Base-by-base conservation (phyloP, 2,888 invertebrate genomes). In the Chaetogeoica ovagalla region DNA sequence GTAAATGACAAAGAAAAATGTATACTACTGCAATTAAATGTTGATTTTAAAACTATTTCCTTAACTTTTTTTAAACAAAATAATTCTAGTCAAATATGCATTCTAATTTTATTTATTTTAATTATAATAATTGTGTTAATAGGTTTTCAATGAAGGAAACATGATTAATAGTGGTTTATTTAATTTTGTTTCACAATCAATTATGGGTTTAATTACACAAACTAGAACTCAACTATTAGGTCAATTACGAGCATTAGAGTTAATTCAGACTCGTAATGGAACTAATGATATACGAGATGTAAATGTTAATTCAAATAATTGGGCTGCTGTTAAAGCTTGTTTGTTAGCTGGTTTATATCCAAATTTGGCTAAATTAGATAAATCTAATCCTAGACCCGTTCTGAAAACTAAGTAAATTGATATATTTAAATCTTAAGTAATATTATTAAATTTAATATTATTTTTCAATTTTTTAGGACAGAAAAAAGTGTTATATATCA, bases 311-410 rank as follows among this genome's bases (percentile, higher is more conserved):
- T 92, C 94, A 0, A 91, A 93, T 84, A 92, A 93, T 85, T 96
- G 95, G 95, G 92, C 95, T 17, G 91, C 97, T 77, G 92, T 98
- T 0, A 97, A 97, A 85, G 94, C 94, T 0, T 94, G 95, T 2
- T 88, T 98, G 55, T 91, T 92, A 43, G 93, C 94, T 6, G 97
- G 98, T 0, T 89, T 94, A 82, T 98, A 97, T 87, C 98, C 98
- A 0, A 94, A 95, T 84, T 86, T 98, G 65, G 93, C 94, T 23
- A 89, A 91, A 30, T 90, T 93, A 1, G 92, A 93, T 85, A 87
- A 91, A 19, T 89, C 90, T 37, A 89, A 89, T 43, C 86, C 87
- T 19, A 89, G 89, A 2, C 79, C 79, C 43, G 30, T 71, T 65
- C 85, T 94, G 17, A 87, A 91, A 23, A 91, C 92, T 9, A 90